These are phyloP conservation scores for Drosophila pullipes DNA, from an alignment of 2,888 invertebrate genomes.

Conservation along the genomic window DNA sequence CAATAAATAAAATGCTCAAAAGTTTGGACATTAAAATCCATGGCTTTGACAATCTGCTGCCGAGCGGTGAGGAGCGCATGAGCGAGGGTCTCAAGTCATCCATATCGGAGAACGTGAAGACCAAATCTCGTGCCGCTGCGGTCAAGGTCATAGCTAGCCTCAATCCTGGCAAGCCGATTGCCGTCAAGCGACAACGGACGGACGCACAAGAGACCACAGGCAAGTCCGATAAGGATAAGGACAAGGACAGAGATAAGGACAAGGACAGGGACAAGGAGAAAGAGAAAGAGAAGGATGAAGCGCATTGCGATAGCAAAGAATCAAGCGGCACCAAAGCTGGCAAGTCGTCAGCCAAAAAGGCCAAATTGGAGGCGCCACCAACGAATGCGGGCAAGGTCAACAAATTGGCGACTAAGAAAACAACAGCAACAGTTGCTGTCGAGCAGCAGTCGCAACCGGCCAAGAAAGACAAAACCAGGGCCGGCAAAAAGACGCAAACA, in stretches of 20 bases:
- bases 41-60: conserved; percentile 83
- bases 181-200: conserved; percentile 53
- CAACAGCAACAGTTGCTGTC: conserved; percentile 37
- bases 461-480: background rate
- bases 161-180: conserved; percentile 67
- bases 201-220: conserved; percentile 30
- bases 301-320: conserved; percentile 49
- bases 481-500: background rate
- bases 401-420: conserved; percentile 25
- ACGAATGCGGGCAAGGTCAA: conserved; percentile 7
- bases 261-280: conserved; percentile 10
- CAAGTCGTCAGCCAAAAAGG: conserved; percentile 59
- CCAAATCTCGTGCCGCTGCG: conserved; percentile 85
- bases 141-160: conserved; percentile 82
- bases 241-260: conserved; percentile 29
- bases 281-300: conserved; percentile 40
- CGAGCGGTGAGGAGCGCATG: conserved; percentile 82
- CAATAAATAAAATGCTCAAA: conserved; percentile 85
- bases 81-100: conserved; percentile 84
- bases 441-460: background rate
- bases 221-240: conserved; percentile 17
- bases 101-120: conserved; percentile 86
- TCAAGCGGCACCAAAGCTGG: conserved; percentile 34
- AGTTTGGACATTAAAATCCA: conserved; percentile 85
- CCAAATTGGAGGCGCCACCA: conserved; percentile 44